These are phyloP conservation scores for Volucella zonaria DNA, from an alignment of 2,888 invertebrate genomes.

Conservation along the genomic window DNA sequence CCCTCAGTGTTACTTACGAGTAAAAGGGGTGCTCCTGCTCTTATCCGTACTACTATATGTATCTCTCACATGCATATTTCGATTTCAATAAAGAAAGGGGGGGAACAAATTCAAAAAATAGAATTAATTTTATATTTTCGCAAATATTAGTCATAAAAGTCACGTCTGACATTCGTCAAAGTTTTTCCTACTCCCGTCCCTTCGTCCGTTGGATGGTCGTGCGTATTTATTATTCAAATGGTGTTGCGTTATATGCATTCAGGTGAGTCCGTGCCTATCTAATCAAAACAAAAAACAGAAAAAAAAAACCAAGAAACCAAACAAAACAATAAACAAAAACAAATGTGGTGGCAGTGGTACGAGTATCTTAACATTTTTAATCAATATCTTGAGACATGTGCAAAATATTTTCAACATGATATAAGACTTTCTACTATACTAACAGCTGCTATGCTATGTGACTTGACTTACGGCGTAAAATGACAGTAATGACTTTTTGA, in stretches of 20 bases:
- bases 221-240: slow-evolving; percentile 47
- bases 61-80: slow-evolving; percentile 6
- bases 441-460: background rate
- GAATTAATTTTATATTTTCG: slow-evolving; percentile 18
- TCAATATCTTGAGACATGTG: slow-evolving; percentile 22
- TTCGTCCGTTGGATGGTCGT: background rate
- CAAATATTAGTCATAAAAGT: slow-evolving; percentile 49
- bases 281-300: slow-evolving; percentile 6
- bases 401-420: slow-evolving; percentile 29
- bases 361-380: slow-evolving; percentile 43
- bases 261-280: slow-evolving; percentile 38
- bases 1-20: background rate
- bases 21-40: slow-evolving; percentile 6
- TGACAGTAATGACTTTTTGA: background rate
- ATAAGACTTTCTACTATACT: slow-evolving; percentile 23
- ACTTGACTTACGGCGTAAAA: background rate
- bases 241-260: slow-evolving; percentile 42
- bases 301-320: background rate
- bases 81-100: slow-evolving; percentile 13
- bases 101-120: background rate
- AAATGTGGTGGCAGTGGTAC: slow-evolving; percentile 20
- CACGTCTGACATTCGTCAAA: slow-evolving; percentile 54
- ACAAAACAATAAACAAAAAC: slow-evolving; percentile 14
- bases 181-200: slow-evolving; percentile 19
- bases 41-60: too few species aligned